A percentile compares a stretch with the other conserved stretches of the same genome.
Conservation (phyloP, 2,888 invertebrate species). For the Tipula unca region DNA sequence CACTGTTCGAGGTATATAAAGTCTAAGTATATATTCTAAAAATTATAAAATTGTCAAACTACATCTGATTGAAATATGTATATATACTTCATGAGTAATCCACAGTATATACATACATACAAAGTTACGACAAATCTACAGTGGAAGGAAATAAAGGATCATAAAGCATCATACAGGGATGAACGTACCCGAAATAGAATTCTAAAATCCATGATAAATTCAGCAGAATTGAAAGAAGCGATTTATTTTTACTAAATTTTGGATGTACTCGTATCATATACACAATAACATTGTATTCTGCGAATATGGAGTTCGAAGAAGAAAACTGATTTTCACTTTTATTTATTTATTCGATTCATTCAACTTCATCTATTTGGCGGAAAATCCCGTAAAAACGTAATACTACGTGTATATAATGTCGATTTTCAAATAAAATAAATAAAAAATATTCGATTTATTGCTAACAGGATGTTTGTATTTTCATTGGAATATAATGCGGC, state of each 20-base stretch:
- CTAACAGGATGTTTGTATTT: too few species aligned
- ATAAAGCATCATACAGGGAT: not conserved
- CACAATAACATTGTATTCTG: too few species aligned
- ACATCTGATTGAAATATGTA: too few species aligned
- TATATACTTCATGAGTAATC: not conserved
- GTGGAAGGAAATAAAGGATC: not conserved
- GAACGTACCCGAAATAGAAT: not conserved
- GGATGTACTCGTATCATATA: too few species aligned
- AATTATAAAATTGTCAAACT: too few species aligned
- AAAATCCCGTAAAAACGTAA: not conserved
- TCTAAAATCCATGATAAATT: not conserved
- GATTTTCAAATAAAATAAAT: too few species aligned
- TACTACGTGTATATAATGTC: not conserved
- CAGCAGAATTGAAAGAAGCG: not conserved
- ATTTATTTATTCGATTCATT: too few species aligned
- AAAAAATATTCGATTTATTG: not conserved
- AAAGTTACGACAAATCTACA: not conserved
- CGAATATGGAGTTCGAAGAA: too few species aligned
- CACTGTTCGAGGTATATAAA: too few species aligned
- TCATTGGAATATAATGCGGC: too few species aligned
- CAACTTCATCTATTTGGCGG: not conserved
- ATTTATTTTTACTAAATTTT: too few species aligned
- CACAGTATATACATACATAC: not conserved
- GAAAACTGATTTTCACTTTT: not conserved
- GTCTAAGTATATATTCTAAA: too few species aligned